Conservation (phyloP, 2,113 vertebrate genomes). For the Ochotona princeps region DNA sequence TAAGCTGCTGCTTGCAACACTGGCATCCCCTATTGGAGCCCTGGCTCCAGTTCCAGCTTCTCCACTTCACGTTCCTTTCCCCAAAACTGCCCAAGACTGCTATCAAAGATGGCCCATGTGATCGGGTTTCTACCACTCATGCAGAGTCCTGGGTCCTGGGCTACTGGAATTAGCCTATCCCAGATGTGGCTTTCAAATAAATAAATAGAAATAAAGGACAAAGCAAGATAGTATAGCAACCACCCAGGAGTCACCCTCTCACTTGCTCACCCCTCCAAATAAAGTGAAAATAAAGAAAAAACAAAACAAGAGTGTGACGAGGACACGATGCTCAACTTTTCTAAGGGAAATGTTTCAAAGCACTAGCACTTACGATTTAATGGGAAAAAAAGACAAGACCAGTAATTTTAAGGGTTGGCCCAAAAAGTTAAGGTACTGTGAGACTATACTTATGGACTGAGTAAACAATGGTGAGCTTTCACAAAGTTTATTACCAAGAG, state of each 20-base stretch:
- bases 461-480: constrained; percentile 59
- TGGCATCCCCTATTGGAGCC: no score
- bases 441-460: not conserved
- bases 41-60: no score
- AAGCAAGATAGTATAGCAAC: not conserved
- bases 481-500: constrained; percentile 33
- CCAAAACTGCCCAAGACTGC: no score
- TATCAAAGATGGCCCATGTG: no score
- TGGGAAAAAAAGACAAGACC: not conserved
- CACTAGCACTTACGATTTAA: not conserved
- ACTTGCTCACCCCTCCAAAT: no score
- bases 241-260: not conserved
- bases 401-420: constrained; percentile 2
- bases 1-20: not conserved
- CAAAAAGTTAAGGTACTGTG: constrained; percentile 26
- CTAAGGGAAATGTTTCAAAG: constrained; percentile 26
- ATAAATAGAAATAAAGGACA: no score
- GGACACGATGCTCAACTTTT: not conserved
- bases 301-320: not conserved
- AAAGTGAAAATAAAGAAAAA: not conserved
- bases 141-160: no score
- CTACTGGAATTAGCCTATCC: no score
- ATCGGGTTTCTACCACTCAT: no score
- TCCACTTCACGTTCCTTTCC: no score
- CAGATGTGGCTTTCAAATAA: no score